Conservation (phyloP, 2,113 vertebrate genomes). For the Platycercus adscitus region DNA sequence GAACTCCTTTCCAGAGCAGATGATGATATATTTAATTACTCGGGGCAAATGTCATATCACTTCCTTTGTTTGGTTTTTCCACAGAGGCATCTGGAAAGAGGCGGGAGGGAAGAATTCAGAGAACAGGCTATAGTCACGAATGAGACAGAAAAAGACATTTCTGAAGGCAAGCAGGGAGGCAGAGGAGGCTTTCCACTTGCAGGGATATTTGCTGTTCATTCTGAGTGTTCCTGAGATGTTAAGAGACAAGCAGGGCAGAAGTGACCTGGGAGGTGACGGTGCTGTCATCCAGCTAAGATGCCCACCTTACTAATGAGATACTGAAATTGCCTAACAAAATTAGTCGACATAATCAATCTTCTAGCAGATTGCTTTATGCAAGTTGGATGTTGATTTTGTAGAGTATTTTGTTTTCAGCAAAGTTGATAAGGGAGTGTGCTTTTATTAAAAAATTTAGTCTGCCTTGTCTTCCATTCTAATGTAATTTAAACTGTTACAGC, state of each 20-base stretch:
- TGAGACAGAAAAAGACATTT: not conserved
- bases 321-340: not conserved
- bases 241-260: not conserved
- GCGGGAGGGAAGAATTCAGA: not conserved
- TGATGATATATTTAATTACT: not conserved
- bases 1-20: not conserved
- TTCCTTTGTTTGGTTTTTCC: not conserved
- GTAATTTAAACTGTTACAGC: not conserved
- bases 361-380: not conserved
- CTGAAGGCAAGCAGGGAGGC: not conserved
- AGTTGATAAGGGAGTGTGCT: not conserved
- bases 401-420: not conserved
- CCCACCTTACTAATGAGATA: not conserved
- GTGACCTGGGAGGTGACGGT: not conserved
- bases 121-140: not conserved
- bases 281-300: not conserved
- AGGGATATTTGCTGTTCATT: not conserved
- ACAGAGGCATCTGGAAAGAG: not conserved
- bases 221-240: not conserved
- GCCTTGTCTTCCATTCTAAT: not conserved
- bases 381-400: not conserved
- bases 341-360: not conserved
- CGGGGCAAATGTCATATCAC: not conserved
- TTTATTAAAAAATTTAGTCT: not conserved
- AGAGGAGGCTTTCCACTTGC: not conserved